Percentiles rank a stretch among this genome's conserved stretches.
These are phyloP conservation scores for Pseudopodoces humilis DNA, from an alignment of 2,113 vertebrate genomes.

Conservation along the genomic window DNA sequence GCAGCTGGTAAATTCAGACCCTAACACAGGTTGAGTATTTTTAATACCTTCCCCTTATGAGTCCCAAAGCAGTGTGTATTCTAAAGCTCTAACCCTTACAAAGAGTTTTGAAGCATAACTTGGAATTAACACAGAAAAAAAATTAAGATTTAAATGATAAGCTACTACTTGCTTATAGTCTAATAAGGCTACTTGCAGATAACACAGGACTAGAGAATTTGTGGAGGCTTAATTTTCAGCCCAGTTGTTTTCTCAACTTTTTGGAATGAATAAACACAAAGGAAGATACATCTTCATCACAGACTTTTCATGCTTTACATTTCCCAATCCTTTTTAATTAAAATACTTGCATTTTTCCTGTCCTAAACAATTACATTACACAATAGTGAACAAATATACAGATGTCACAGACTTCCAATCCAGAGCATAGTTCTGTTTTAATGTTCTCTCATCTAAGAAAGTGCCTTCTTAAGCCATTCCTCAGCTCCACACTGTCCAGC, in stretches of 20 bases:
- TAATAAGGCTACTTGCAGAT: background rate
- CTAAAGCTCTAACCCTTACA: background rate
- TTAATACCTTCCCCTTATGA: background rate
- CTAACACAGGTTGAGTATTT: background rate
- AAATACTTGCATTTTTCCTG: background rate
- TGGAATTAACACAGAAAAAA: slow-evolving; percentile 40
- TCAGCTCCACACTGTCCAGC: background rate
- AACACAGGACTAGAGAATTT: background rate
- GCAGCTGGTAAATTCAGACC: slow-evolving; percentile 4
- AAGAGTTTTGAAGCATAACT: slow-evolving; percentile 34
- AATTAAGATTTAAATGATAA: background rate
- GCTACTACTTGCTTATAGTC: background rate
- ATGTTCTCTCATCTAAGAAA: background rate
- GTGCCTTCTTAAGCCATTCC: background rate
- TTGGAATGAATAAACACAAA: slow-evolving; percentile 21
- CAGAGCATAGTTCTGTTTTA: background rate
- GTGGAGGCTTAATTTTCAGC: background rate
- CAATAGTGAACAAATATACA: background rate
- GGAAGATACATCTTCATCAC: slow-evolving; percentile 16
- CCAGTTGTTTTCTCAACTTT: background rate
- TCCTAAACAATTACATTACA: background rate
- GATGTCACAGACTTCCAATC: background rate
- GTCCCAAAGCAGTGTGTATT: background rate
- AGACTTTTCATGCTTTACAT: background rate
- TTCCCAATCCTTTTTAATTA: slow-evolving; percentile 3